phyloP scores from a whole-genome alignment of 1,140 invertebrate genomes.

The Scaptomyza pallida region DNA sequence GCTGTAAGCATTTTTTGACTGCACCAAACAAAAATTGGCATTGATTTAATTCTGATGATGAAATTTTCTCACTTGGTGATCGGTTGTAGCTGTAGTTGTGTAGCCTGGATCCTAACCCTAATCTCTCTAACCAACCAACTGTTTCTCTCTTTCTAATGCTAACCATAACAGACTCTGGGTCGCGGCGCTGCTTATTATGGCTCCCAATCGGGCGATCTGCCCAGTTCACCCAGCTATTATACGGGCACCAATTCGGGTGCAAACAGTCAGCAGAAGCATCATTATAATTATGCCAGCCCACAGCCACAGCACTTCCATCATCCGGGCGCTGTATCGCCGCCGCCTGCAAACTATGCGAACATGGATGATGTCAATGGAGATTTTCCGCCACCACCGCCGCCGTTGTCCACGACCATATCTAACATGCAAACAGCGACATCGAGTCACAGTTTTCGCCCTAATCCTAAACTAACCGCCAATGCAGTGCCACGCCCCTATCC shows the following conservation, averaged over 20 bases:
- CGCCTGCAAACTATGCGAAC: conserved; percentile 60
- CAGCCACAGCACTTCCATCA: conserved; percentile 79
- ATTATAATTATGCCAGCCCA: conserved; percentile 73
- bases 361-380: conserved; percentile 64
- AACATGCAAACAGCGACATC: conserved; percentile 78
- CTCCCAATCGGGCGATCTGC: conserved; percentile 62
- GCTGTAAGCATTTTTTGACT: conserved; percentile 22
- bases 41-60: conserved; percentile 17
- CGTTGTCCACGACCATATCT: conserved; percentile 78
- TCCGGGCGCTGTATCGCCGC: conserved; percentile 75
- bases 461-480: conserved; percentile 84
- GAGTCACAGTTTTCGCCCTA: conserved; percentile 76
- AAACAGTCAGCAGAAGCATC: conserved; percentile 65
- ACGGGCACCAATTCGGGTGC: conserved; percentile 45
- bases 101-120: conserved; percentile 49
- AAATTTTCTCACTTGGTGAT: conserved; percentile 55
- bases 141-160: conserved; percentile 55
- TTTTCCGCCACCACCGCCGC: conserved; percentile 81
- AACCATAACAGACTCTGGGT: conserved; percentile 76
- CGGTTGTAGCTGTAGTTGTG: conserved; percentile 18
- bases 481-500: conserved; percentile 82
- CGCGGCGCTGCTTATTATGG: conserved; percentile 69
- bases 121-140: conserved; percentile 63
- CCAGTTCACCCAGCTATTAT: conserved; percentile 74
- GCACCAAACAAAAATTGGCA: conserved; percentile 65